phyloP scores from a whole-genome alignment of 2,113 vertebrate species.

The Rhodinocichla rosea region DNA sequence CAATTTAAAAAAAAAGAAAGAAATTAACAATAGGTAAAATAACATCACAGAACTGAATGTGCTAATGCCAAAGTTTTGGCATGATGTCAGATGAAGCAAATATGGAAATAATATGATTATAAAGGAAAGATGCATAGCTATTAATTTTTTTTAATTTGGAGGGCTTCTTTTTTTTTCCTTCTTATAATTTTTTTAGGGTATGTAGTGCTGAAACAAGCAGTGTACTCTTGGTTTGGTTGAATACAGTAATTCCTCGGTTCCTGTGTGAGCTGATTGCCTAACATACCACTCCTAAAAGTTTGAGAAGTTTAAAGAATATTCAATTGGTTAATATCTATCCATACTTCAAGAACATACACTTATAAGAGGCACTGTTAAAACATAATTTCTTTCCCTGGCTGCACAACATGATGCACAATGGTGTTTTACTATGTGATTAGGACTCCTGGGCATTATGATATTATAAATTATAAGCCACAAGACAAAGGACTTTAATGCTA shows the following conservation, averaged over 20 bases:
- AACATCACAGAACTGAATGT: neutral
- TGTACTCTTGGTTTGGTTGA: neutral
- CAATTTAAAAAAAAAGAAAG: neutral
- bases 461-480: neutral
- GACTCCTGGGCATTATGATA: neutral
- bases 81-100: neutral
- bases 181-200: neutral
- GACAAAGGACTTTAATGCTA: neutral
- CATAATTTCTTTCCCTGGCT: neutral
- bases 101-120: neutral
- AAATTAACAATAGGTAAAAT: neutral
- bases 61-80: neutral
- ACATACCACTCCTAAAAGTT: neutral
- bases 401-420: neutral
- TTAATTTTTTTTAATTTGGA: neutral
- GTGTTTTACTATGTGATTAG: neutral
- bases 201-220: neutral
- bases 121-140: neutral
- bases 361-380: neutral
- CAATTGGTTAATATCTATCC: neutral
- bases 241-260: neutral
- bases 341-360: neutral
- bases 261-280: neutral
- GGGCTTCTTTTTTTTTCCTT: neutral
- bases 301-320: neutral